Percentiles rank a stretch among this genome's conserved stretches.
These are phyloP conservation scores for Planococcus citri DNA, from an alignment of 1,140 invertebrate species.

Conservation along the genomic window DNA sequence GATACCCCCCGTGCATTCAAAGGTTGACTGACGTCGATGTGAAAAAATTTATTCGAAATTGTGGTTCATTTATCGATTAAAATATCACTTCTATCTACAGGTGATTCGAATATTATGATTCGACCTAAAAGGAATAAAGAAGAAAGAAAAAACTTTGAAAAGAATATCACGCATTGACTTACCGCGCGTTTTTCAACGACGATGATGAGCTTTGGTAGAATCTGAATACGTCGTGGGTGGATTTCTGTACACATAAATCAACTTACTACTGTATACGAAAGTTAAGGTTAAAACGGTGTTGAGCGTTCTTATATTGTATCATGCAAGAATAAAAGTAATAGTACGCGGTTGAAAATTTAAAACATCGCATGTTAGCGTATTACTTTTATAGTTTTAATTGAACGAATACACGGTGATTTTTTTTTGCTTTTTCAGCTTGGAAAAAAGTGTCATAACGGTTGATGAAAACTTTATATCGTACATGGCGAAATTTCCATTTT, in stretches of 20 bases:
- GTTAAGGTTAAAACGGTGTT: background rate
- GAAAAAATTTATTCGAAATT: background rate
- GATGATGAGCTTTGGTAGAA: background rate
- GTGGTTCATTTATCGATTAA: background rate
- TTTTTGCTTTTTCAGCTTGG: background rate
- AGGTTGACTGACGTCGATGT: background rate
- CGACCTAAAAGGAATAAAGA: background rate
- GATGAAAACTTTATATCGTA: background rate
- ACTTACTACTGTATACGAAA: background rate
- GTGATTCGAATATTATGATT: conserved; percentile 7
- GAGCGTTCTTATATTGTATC: background rate
- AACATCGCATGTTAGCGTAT: background rate
- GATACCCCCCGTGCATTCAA: background rate
- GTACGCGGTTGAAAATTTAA: conserved; percentile 13
- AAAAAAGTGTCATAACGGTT: background rate
- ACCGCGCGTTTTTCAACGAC: background rate
- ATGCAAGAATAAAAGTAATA: conserved; percentile 11
- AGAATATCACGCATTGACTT: background rate
- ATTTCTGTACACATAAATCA: background rate
- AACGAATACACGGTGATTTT: background rate
- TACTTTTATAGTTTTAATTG: conserved; percentile 13
- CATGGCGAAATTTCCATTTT: background rate
- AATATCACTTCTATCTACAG: background rate
- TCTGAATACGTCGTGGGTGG: background rate
- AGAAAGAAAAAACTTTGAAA: conserved; percentile 1